Evolutionary conservation across 2,888 invertebrate genomes (phyloP).

Genomic region (Saturnia japonica): DNA sequence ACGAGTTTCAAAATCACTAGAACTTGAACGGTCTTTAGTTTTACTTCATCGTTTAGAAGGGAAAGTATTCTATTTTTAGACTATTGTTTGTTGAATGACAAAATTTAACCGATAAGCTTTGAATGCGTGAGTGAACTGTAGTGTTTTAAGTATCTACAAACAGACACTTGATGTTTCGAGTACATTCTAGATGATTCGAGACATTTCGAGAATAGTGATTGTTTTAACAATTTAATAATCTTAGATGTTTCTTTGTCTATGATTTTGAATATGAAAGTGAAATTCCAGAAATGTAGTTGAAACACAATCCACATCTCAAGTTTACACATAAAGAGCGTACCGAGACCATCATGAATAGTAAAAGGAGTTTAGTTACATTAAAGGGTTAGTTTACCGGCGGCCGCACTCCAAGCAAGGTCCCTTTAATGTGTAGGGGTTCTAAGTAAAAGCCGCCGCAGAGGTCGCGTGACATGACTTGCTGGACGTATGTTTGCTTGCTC

Average conservation of each 20-base stretch:
- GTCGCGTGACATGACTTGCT: conserved; percentile 46
- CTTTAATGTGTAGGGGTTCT: conserved; percentile 41
- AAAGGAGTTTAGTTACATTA: conserved; percentile 26
- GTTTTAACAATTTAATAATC: too few species aligned
- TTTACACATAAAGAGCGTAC: conserved; percentile 1
- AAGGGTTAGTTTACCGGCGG: conserved; percentile 32
- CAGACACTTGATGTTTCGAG: too few species aligned
- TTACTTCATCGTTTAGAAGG: too few species aligned
- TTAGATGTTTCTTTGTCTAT: not conserved
- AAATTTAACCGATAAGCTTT: too few species aligned
- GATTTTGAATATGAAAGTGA: not conserved
- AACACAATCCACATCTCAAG: conserved; percentile 16
- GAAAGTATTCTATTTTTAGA: too few species aligned
- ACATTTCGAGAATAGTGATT: too few species aligned
- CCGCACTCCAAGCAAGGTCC: conserved; percentile 22
- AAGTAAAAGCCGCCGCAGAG: conserved; percentile 47
- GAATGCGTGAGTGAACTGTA: too few species aligned
- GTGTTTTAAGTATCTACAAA: too few species aligned
- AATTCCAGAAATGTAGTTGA: not conserved
- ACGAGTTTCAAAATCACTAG: too few species aligned
- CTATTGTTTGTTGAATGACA: too few species aligned
- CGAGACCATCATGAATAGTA: conserved; percentile 12
- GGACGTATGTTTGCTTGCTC: conserved; percentile 15
- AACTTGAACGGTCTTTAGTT: too few species aligned
- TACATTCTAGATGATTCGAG: too few species aligned